Percentiles rank a stretch among this genome's conserved stretches.
These are phyloP conservation scores for Cheilosia vulpina DNA, from an alignment of 2,888 invertebrate species.

Conservation along the genomic window DNA sequence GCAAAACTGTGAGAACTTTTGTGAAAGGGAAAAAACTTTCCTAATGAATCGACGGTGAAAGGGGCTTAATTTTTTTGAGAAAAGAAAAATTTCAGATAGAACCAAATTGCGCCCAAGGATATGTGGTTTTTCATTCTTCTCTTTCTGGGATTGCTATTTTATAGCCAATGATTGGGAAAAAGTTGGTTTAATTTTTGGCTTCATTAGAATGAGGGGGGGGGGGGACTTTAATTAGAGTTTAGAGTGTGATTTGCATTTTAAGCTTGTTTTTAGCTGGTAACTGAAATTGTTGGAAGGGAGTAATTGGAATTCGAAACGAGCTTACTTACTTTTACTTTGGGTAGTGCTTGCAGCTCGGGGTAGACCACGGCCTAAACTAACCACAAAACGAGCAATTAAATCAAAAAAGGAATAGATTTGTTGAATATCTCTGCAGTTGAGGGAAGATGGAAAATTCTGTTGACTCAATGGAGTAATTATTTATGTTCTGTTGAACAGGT, in stretches of 20 bases:
- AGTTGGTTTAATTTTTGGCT: constrained; percentile 11
- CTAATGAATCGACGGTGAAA: constrained; percentile 44
- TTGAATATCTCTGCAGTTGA: too few species aligned
- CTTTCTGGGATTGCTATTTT: neutral
- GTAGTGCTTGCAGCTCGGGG: too few species aligned
- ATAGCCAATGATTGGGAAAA: constrained; percentile 16
- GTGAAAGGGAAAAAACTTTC: constrained; percentile 28
- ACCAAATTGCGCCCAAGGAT: constrained; percentile 20
- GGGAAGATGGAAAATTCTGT: too few species aligned
- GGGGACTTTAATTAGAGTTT: constrained; percentile 12
- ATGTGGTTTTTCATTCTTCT: constrained; percentile 11
- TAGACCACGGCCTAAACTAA: too few species aligned
- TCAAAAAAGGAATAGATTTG: too few species aligned
- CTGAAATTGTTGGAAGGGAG: too few species aligned
- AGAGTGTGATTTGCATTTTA: constrained; percentile 28
- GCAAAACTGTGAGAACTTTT: neutral
- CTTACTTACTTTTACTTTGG: too few species aligned
- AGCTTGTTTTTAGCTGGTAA: neutral
- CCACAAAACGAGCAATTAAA: too few species aligned
- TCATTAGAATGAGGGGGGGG: neutral
- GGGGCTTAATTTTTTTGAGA: constrained; percentile 18
- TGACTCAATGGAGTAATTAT: too few species aligned
- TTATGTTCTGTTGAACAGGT: too few species aligned
- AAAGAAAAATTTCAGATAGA: neutral
- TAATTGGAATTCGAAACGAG: too few species aligned